Evolutionary conservation across 2,113 vertebrate species (phyloP).

Genomic region (Dermatemys mawii): DNA sequence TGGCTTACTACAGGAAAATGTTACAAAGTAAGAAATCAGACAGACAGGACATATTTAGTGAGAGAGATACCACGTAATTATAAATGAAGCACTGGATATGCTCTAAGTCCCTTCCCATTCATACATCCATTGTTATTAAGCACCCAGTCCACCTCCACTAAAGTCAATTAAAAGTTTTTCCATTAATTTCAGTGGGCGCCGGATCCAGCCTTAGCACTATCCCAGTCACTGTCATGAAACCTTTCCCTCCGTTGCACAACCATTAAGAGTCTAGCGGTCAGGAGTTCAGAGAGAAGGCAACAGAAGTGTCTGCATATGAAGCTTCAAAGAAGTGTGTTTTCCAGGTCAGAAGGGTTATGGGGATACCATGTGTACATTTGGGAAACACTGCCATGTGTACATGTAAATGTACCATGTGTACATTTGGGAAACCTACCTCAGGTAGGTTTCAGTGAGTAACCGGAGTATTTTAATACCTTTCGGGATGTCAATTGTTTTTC

Average conservation of each 20-base stretch:
- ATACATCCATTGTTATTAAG: neutral
- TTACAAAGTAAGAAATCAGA: neutral
- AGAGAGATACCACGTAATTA: fast-evolving
- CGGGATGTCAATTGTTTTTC: neutral
- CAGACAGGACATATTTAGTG: fast-evolving
- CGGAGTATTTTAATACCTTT: neutral
- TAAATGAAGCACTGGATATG: neutral
- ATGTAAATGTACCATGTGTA: fast-evolving
- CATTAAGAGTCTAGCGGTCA: neutral
- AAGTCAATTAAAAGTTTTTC: neutral
- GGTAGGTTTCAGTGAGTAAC: neutral
- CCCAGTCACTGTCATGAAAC: neutral
- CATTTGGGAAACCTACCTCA: neutral
- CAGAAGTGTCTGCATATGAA: neutral
- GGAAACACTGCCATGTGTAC: neutral
- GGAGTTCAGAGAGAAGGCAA: neutral
- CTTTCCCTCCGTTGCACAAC: fast-evolving
- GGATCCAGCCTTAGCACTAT: neutral
- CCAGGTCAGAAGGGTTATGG: neutral
- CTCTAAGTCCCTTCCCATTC: neutral
- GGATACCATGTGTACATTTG: fast-evolving
- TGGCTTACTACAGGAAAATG: neutral
- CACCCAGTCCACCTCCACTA: fast-evolving
- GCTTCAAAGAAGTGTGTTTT: neutral
- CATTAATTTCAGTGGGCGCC: neutral